Percentiles rank a stretch among this genome's conserved stretches.
phyloP scores from a whole-genome alignment of 2,888 invertebrate species.

The Leptinotarsa rubiginosa region DNA sequence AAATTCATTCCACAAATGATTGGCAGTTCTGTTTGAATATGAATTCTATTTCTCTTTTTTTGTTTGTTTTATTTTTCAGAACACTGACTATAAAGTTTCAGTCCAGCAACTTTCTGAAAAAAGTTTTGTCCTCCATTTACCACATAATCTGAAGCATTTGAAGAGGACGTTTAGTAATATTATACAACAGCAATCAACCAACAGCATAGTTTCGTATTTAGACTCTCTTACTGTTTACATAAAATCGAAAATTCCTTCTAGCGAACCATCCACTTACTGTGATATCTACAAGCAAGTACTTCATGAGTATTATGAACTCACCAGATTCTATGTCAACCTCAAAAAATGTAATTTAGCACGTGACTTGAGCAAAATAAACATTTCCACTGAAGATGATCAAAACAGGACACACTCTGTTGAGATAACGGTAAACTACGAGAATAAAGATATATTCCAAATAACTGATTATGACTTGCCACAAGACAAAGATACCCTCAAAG shows the following conservation, averaged over 20 bases:
- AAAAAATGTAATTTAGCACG: conserved; percentile 48
- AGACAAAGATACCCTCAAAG: conserved; percentile 33
- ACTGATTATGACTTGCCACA: conserved; percentile 56
- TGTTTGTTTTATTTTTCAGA: conserved; percentile 43
- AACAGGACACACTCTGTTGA: conserved; percentile 51
- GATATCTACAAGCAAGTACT: conserved; percentile 50
- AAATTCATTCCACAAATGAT: too few species aligned
- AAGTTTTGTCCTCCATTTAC: conserved; percentile 35
- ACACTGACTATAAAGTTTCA: conserved; percentile 49
- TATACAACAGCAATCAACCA: conserved; percentile 10
- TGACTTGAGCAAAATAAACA: conserved; percentile 51
- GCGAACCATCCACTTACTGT: conserved; percentile 38
- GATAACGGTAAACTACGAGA: conserved; percentile 52
- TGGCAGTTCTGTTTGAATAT: neutral
- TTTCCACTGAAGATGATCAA: conserved; percentile 49
- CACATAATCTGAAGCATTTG: conserved; percentile 19
- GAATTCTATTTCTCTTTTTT: conserved; percentile 4
- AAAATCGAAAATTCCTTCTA: conserved; percentile 32
- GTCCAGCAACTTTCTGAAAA: conserved; percentile 39
- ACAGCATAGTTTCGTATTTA: conserved; percentile 47
- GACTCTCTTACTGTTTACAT: conserved; percentile 50
- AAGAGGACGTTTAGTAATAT: conserved; percentile 37
- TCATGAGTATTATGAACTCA: conserved; percentile 56
- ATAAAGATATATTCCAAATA: conserved; percentile 54
- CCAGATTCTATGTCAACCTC: conserved; percentile 54